phyloP scores from a whole-genome alignment of 2,797 vertebrate species.

The Mus caroli region DNA sequence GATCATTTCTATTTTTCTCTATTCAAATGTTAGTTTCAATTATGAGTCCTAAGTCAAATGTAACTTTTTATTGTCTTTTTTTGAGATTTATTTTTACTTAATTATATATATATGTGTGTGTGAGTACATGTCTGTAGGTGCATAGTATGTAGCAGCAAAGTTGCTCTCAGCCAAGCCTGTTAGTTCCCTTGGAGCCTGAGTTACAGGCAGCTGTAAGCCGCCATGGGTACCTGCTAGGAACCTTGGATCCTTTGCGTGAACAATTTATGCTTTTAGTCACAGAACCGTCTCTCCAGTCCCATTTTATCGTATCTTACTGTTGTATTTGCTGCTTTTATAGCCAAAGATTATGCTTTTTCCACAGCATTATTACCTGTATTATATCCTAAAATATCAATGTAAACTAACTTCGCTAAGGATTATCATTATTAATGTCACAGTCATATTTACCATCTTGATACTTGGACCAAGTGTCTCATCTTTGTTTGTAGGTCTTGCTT shows the following conservation, averaged over 20 bases:
- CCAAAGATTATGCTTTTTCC: conserved; percentile 21
- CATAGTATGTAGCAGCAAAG: background rate
- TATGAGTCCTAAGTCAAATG: background rate
- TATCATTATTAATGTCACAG: background rate
- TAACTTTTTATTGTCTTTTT: background rate
- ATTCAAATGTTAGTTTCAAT: background rate
- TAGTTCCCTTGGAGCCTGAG: background rate
- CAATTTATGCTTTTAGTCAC: background rate
- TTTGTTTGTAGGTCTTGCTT: conserved; percentile 91
- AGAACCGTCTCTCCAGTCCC: background rate
- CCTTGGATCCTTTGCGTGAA: background rate
- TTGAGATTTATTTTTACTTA: background rate
- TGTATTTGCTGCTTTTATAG: conserved; percentile 20
- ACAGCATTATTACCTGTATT: background rate
- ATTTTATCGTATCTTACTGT: conserved; percentile 28
- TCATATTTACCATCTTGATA: background rate
- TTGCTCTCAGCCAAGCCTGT: background rate
- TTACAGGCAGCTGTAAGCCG: background rate
- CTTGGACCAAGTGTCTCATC: conserved; percentile 40
- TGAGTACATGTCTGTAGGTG: background rate
- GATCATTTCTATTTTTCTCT: conserved; percentile 3
- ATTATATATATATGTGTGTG: background rate
- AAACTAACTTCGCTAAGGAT: background rate
- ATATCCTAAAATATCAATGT: background rate
- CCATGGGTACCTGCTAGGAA: background rate